Percentiles rank a stretch among this genome's conserved stretches.
Evolutionary conservation across 2,888 invertebrate genomes (phyloP).

Genomic region (Stratiomys singularior): DNA sequence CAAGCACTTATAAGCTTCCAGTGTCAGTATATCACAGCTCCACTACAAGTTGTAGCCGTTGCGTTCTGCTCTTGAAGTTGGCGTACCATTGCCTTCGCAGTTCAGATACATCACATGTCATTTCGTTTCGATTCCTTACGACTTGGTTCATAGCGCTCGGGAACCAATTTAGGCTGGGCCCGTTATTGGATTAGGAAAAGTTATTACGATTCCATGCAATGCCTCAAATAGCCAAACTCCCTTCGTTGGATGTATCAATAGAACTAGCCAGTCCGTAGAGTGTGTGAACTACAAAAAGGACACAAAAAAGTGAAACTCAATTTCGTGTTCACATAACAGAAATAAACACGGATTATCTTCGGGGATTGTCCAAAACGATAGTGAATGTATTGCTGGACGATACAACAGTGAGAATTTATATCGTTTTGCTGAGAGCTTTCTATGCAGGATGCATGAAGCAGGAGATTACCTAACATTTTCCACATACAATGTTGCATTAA

Average conservation of each 20-base stretch:
- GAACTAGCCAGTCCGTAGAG: no score
- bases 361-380: slow-evolving; percentile 31
- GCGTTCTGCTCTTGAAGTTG: not conserved
- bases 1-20: not conserved
- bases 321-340: slow-evolving; percentile 36
- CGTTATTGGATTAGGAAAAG: slow-evolving; percentile 51
- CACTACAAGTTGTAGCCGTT: no score
- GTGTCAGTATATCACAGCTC: not conserved
- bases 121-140: not conserved
- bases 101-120: slow-evolving; percentile 18
- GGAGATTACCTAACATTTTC: no score
- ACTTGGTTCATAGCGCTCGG: slow-evolving; percentile 33
- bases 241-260: no score
- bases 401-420: slow-evolving; percentile 8
- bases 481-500: no score
- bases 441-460: no score
- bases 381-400: slow-evolving; percentile 33
- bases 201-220: slow-evolving; percentile 49
- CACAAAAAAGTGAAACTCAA: slow-evolving; percentile 41
- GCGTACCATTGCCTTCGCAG: slow-evolving; percentile 15
- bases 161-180: slow-evolving; percentile 49
- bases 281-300: not conserved
- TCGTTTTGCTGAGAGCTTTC: not conserved
- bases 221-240: slow-evolving; percentile 21
- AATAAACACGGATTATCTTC: slow-evolving; percentile 44